Percentiles rank a stretch among this genome's conserved stretches.
Conservation (phyloP, 1,140 invertebrate genomes). For the Orussus abietinus region DNA sequence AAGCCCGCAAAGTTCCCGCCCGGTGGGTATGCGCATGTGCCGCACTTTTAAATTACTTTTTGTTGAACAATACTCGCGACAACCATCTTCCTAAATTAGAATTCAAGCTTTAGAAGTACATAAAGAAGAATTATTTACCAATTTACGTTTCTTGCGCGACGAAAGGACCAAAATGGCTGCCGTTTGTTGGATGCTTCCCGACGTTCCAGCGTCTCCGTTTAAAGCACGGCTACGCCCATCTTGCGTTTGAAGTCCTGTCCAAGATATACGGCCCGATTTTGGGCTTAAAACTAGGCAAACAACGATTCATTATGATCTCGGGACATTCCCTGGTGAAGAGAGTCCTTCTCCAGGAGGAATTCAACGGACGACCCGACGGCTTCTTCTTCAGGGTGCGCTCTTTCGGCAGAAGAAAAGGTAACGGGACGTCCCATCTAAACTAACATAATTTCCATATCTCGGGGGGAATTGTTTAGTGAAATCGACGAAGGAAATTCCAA, state of each 20-base stretch:
- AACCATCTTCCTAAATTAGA: background rate
- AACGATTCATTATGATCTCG: slow-evolving; percentile 61
- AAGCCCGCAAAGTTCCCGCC: slow-evolving; percentile 44
- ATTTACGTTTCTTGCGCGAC: background rate
- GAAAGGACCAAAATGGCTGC: slow-evolving; percentile 51
- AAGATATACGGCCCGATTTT: slow-evolving; percentile 46
- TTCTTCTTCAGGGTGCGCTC: slow-evolving; percentile 63
- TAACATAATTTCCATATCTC: slow-evolving; percentile 15
- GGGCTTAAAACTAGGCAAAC: slow-evolving; percentile 56
- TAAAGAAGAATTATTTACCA: background rate
- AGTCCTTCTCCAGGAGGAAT: slow-evolving; percentile 59
- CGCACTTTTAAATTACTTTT: too few species aligned
- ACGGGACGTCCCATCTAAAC: too few species aligned
- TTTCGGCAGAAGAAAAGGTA: slow-evolving; percentile 64
- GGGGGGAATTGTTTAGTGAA: too few species aligned
- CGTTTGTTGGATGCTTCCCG: slow-evolving; percentile 46
- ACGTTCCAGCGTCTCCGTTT: slow-evolving; percentile 28
- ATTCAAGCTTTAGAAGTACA: background rate
- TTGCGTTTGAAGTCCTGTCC: slow-evolving; percentile 38
- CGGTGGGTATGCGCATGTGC: slow-evolving; percentile 26
- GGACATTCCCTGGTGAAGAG: slow-evolving; percentile 60
- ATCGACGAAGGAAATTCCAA: background rate
- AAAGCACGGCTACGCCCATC: slow-evolving; percentile 38
- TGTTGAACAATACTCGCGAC: too few species aligned
- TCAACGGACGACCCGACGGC: slow-evolving; percentile 67